Conservation (phyloP, 2,888 invertebrate species). For the Macrosiphum euphorbiae region DNA sequence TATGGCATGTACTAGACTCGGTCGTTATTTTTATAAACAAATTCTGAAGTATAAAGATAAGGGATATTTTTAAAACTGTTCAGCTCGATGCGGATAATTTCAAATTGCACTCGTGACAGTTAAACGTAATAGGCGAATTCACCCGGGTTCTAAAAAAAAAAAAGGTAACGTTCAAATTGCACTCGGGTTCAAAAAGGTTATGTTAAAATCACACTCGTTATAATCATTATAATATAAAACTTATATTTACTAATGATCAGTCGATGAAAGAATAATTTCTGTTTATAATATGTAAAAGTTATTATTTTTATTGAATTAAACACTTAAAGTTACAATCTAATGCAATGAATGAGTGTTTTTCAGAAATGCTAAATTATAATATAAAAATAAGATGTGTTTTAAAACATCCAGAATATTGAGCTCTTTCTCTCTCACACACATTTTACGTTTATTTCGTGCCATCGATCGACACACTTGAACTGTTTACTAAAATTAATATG, state of each 20-base stretch:
- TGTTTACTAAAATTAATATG: background rate
- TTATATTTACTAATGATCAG: background rate
- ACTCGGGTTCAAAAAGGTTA: background rate
- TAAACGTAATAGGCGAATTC: background rate
- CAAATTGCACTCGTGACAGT: background rate
- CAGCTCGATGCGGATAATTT: background rate
- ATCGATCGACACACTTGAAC: background rate
- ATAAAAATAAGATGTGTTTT: background rate
- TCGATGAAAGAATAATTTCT: background rate
- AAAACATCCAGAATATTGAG: background rate
- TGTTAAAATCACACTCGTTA: background rate
- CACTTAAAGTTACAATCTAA: background rate
- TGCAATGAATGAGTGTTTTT: background rate
- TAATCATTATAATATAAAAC: background rate
- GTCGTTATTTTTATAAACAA: background rate
- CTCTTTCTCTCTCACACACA: too few relatives aligned
- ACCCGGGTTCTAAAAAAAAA: background rate
- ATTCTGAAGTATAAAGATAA: background rate
- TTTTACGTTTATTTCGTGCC: background rate
- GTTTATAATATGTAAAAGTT: background rate
- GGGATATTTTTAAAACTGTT: background rate
- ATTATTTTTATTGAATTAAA: background rate
- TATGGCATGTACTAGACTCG: background rate
- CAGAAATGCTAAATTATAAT: background rate
- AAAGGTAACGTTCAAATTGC: background rate